These are phyloP conservation scores for Drosophila mauritiana DNA, from an alignment of 1,140 invertebrate species.

Conservation along the genomic window DNA sequence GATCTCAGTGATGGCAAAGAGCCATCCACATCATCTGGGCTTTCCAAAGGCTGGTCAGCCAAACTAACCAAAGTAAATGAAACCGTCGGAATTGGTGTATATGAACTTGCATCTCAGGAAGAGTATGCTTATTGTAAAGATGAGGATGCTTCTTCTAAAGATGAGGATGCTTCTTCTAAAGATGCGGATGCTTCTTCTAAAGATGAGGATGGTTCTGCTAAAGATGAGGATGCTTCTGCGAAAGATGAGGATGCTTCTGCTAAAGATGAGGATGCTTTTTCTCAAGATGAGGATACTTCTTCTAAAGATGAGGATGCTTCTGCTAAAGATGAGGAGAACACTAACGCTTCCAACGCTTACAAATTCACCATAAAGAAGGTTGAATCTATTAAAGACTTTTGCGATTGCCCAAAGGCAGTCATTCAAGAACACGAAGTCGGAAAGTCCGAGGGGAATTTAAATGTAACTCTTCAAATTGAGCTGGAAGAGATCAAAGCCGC, in stretches of 20 bases:
- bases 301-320: too few relatives aligned
- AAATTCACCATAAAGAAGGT: neutral
- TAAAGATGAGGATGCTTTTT: too few relatives aligned
- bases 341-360: too few relatives aligned
- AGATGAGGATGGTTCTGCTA: too few relatives aligned
- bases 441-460: too few relatives aligned
- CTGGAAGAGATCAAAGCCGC: too few relatives aligned
- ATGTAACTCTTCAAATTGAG: too few relatives aligned
- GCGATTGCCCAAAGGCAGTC: neutral
- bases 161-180: neutral
- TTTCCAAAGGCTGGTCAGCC: too few relatives aligned
- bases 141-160: neutral
- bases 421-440: neutral
- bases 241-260: too few relatives aligned
- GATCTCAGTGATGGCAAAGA: neutral
- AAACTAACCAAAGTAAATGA: neutral
- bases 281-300: too few relatives aligned
- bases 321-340: too few relatives aligned
- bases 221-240: too few relatives aligned
- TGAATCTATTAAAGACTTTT: neutral
- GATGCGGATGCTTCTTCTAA: neutral
- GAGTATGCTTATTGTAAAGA: neutral
- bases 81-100: neutral
- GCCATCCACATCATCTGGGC: neutral
- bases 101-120: neutral